Evolutionary conservation across 1,140 invertebrate species (phyloP), one percentile per base, ranked within the genome.

Genomic region (Drosophila saltans): DNA sequence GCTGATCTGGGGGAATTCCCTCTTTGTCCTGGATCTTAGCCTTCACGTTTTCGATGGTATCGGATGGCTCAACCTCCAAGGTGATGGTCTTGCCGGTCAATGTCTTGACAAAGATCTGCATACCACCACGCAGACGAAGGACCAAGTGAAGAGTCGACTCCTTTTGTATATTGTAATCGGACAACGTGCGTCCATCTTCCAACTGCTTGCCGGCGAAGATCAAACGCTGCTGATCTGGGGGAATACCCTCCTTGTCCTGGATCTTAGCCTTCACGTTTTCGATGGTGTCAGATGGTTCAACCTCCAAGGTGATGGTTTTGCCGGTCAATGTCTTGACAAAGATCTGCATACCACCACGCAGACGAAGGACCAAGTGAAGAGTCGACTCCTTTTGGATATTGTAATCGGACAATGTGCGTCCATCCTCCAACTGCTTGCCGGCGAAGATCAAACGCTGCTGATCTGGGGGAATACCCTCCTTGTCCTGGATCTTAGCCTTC

Each of bases 31-130:
- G 95, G 69, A 96, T 96, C 78, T 96, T 97, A 1, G 96, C 95
- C 83, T 96, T 97, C 1, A 97, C 96, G 94, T 97, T 96, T 92
- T 96, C 96, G 78, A 97, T 97, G 11, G 96, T 96, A 83, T 97
- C 96, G 93, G 95, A 96, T 30, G 96, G 94, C 84, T 97, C 96
- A 26, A 96, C 96, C 93, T 96, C 96, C 33, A 96, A 94, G 61
- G 96, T 97, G 90, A 96, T 97, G 74, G 96, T 97, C 91, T 97
- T 97, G 67, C 96, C 96, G 77, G 96, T 97, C 3, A 97, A 93
- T 76, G 96, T 96, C 92, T 96, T 97, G 1, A 97, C 96, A 92
- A 97, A 96, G 81, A 96, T 96, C 92, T 93, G 96, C 95, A 99
- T 98, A 2, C 45, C 45, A 52, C 45, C 45, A 26, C 45, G 45